Evolutionary conservation across 2,797 vertebrate genomes (phyloP).

Genomic region (Thunnus albacares): DNA sequence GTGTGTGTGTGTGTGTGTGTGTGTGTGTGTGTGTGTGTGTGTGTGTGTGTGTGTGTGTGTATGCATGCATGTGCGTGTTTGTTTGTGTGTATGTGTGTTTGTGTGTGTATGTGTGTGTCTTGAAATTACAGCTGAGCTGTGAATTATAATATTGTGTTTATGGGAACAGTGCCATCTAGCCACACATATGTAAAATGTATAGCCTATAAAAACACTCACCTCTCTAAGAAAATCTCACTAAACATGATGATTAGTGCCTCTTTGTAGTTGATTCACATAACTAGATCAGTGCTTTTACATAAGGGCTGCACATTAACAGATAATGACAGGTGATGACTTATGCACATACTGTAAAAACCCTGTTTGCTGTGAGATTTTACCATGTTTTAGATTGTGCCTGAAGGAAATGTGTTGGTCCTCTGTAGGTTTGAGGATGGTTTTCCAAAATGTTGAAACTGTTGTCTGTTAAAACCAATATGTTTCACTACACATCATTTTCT

Average conservation of each 20-base stretch:
- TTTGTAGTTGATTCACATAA: constrained; percentile 52
- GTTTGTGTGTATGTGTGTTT: not conserved
- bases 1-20: constrained; percentile 5
- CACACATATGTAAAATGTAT: constrained; percentile 48
- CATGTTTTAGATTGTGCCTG: constrained; percentile 34
- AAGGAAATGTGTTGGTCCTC: constrained; percentile 10
- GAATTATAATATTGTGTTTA: constrained; percentile 50
- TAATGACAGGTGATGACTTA: constrained; percentile 11
- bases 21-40: not conserved
- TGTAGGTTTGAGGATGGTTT: constrained; percentile 22
- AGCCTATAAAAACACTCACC: constrained; percentile 53
- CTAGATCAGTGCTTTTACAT: constrained; percentile 49
- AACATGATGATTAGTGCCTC: constrained; percentile 72
- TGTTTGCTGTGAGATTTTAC: constrained; percentile 12
- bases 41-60: constrained; percentile 3
- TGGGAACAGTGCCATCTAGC: constrained; percentile 73
- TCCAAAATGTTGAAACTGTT: constrained; percentile 5
- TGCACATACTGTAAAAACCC: constrained; percentile 33
- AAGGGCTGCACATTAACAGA: constrained; percentile 67
- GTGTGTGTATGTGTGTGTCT: constrained; percentile 15
- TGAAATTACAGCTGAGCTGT: constrained; percentile 64
- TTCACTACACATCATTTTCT: not conserved
- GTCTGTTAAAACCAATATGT: not conserved
- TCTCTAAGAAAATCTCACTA: constrained; percentile 17
- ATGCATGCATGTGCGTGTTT: not conserved